A percentile compares a stretch with the other conserved stretches of the same genome.
Evolutionary conservation across 2,797 vertebrate genomes (phyloP).

Genomic region (Astyanax mexicanus): DNA sequence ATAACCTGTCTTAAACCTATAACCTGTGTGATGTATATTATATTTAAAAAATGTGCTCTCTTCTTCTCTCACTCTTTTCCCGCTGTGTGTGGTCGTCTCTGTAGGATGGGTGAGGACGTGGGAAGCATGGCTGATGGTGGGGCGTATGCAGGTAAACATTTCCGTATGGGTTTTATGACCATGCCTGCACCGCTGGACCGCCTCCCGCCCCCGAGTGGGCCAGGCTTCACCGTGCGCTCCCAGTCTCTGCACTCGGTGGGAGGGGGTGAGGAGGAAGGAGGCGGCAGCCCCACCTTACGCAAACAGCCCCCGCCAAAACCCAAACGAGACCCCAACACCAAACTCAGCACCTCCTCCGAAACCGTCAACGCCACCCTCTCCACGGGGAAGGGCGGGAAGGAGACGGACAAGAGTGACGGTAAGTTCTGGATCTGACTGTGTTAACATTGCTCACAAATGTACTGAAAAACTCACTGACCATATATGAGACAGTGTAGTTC

Average conservation of each 20-base stretch:
- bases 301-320: slow-evolving; percentile 95
- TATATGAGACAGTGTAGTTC: too few species aligned
- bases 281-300: slow-evolving; percentile 80
- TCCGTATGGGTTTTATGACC: slow-evolving; percentile 97
- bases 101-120: slow-evolving; percentile 91
- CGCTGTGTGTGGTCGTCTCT: not conserved
- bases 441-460: not conserved
- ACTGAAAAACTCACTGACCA: not conserved
- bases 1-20: too few species aligned
- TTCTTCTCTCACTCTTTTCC: not conserved
- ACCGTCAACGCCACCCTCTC: slow-evolving; percentile 81
- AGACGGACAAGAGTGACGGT: slow-evolving; percentile 76
- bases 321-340: slow-evolving; percentile 92
- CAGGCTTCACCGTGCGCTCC: slow-evolving; percentile 90
- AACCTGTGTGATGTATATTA: too few species aligned
- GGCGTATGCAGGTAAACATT: slow-evolving; percentile 88
- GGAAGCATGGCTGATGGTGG: slow-evolving; percentile 82
- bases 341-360: slow-evolving; percentile 94
- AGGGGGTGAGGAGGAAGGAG: slow-evolving; percentile 84
- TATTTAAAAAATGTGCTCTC: not conserved
- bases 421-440: slow-evolving; percentile 22
- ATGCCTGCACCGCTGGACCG: slow-evolving; percentile 95
- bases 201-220: slow-evolving; percentile 84
- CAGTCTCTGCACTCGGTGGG: slow-evolving; percentile 96
- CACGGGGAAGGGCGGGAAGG: slow-evolving; percentile 76